Base-by-base conservation (phyloP, 2,113 vertebrate genomes). In the Cygnus atratus region DNA sequence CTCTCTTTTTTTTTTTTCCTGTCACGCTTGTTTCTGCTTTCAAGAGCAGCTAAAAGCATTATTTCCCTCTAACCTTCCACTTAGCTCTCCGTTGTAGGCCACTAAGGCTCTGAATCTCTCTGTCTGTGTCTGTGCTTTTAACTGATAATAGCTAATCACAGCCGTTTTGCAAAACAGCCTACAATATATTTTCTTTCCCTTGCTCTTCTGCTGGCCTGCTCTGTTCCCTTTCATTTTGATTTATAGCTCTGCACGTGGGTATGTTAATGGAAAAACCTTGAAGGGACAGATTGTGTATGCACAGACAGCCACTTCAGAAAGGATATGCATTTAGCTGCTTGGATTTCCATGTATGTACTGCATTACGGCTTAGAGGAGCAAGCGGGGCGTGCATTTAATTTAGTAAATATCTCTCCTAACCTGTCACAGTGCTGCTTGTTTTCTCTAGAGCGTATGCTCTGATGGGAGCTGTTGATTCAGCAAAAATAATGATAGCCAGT, bases 221-320 rank as follows among this genome's bases (percentile, higher is more conserved):
- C 80, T 89, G 84, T 10, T 90, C 94, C 37, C 61, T 73, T 92
- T 84, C 62, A 15, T 14, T 88, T 46, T 94, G 92, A 97, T 96
- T 91, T 94, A 93, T 43, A 21, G 81, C 93, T 79, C 9, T 80
- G 35, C 73, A 82, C 18, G 3, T 81, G 86, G 54, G 14, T n/a
- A 8, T 58, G 88, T 57, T 92, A 66, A 88, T 79, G 92, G 83
- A 9, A 68, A 91, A 96, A 80, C 80, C 77, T 54, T 44, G 92
- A 65, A 95, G 90, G 90, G 84, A 50, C 73, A 46, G 77, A 21
- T 52, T 63, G 90, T 48, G 46, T 75, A 31, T 48, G 88, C 80
- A 61, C 76, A 88, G 87, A 3, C 75, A 13, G 70, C 33, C 13
- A 25, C 95, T 39, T 11, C 55, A 37, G 96, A 71, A 54, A 13